Conservation (phyloP, 2,888 invertebrate genomes). For the Dioctria rufipes region DNA sequence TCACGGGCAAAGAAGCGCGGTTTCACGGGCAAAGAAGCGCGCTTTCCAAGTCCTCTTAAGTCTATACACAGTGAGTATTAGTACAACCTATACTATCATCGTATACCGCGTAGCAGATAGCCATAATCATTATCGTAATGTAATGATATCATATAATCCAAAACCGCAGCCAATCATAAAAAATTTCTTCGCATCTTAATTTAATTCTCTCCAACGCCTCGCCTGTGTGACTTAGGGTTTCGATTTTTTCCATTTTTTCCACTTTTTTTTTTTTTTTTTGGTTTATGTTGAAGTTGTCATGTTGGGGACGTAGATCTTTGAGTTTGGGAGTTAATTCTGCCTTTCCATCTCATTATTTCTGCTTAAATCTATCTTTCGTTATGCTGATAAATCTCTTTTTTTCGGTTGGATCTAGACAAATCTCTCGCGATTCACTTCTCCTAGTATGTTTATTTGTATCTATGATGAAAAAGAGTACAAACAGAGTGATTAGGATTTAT, state of each 20-base stretch:
- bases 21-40: not conserved
- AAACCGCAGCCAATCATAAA: constrained; percentile 59
- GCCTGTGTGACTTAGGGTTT: constrained; percentile 29
- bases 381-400: constrained; percentile 58
- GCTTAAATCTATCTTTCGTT: constrained; percentile 59
- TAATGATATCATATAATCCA: constrained; percentile 59
- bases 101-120: constrained; percentile 29
- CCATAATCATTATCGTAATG: constrained; percentile 58
- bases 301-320: constrained; percentile 31
- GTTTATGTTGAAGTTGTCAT: constrained; percentile 46
- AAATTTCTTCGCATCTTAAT: constrained; percentile 57
- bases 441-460: constrained; percentile 25
- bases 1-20: constrained; percentile 16
- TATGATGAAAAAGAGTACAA: constrained; percentile 45
- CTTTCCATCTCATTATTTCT: constrained; percentile 59
- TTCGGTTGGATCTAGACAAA: constrained; percentile 58
- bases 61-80: not conserved
- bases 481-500: constrained; percentile 57
- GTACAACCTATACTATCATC: not conserved
- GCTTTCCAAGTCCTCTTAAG: not conserved
- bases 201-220: constrained; percentile 55
- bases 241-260: constrained; percentile 30
- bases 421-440: constrained; percentile 55
- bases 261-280: constrained; percentile 33
- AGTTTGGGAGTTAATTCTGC: constrained; percentile 56